Percentiles rank a stretch among this genome's conserved stretches.
Conservation (phyloP, 2,888 invertebrate genomes). For the Euzetes globulus region DNA sequence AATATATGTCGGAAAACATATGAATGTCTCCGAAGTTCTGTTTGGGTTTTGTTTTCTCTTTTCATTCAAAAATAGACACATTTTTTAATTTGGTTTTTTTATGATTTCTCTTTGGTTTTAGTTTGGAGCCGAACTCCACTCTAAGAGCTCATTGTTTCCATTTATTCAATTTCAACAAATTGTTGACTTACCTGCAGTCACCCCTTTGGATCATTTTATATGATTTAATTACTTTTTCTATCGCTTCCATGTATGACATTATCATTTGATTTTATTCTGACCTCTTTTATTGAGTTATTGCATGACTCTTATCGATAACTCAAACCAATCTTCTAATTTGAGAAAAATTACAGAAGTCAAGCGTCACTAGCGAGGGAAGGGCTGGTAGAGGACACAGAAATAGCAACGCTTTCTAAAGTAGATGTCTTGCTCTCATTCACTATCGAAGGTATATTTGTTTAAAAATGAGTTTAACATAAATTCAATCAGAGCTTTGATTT, state of each 20-base stretch:
- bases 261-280: conserved; percentile 28
- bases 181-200: conserved; percentile 40
- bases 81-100: not conserved
- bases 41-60: not conserved
- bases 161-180: conserved; percentile 29
- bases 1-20: no score
- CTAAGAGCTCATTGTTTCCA: conserved; percentile 15
- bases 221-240: conserved; percentile 40
- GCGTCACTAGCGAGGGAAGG: conserved; percentile 62
- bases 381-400: conserved; percentile 86
- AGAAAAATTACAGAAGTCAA: conserved; percentile 42
- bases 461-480: not conserved
- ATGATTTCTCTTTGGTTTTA: conserved; percentile 17
- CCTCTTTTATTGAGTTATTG: not conserved
- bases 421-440: conserved; percentile 96
- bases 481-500: not conserved
- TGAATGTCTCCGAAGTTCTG: no score
- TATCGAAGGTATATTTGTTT: conserved; percentile 49
- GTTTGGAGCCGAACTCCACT: not conserved
- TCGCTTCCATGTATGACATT: conserved; percentile 40
- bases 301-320: conserved; percentile 4
- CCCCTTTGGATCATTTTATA: conserved; percentile 42
- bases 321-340: not conserved
- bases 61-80: not conserved
- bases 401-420: conserved; percentile 85